A percentile compares a stretch with the other conserved stretches of the same genome.
Evolutionary conservation across 2,113 vertebrate species (phyloP).

Genomic region (Micronycteris hirsuta): DNA sequence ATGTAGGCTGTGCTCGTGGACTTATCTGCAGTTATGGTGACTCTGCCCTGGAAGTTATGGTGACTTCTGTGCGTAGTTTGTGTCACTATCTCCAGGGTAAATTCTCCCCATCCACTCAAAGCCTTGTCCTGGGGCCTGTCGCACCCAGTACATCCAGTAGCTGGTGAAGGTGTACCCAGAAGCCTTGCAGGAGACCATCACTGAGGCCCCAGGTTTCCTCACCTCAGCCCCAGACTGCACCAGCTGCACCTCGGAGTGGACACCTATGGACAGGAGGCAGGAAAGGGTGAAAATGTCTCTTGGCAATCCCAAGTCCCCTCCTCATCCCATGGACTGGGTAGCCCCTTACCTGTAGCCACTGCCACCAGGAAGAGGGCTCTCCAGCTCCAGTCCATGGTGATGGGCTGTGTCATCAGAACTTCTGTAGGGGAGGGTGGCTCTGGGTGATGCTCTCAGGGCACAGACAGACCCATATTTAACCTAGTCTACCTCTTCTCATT

Average conservation of each 20-base stretch:
- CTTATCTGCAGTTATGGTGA: background rate
- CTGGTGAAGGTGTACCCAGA: background rate
- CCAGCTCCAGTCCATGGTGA: background rate
- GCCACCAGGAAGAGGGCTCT: background rate
- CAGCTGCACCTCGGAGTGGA: background rate
- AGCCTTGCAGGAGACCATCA: no score
- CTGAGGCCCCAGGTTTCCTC: background rate
- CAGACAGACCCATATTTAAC: background rate
- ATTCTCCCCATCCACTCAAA: rapidly evolving
- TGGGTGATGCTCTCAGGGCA: background rate
- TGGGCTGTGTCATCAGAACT: no score
- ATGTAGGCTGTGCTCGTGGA: background rate
- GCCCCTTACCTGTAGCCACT: background rate
- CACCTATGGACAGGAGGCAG: background rate
- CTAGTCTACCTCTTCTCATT: background rate
- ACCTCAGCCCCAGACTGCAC: background rate
- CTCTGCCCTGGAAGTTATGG: background rate
- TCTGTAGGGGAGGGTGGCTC: background rate
- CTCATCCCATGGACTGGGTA: no score
- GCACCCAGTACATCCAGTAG: background rate
- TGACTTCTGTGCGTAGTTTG: background rate
- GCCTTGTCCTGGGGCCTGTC: background rate
- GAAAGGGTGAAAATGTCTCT: no score
- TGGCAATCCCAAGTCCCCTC: no score
- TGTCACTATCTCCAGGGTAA: rapidly evolving